Base-by-base conservation (phyloP, 2,888 invertebrate species). In the Apantesis nais region DNA sequence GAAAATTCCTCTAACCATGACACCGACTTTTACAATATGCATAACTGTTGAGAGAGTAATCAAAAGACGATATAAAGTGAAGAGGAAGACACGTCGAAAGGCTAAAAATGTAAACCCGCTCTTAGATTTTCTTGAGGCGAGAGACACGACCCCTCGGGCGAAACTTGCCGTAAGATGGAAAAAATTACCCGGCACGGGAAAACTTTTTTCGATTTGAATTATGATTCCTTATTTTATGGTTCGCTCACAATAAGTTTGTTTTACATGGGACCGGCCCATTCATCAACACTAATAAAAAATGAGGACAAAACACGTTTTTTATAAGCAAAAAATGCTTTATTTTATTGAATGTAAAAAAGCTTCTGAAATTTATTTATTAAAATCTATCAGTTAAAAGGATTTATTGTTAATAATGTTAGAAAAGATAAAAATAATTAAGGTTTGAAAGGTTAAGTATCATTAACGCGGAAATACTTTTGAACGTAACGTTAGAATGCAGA, bases 121-220 rank as follows among this genome's bases (percentile, higher is more conserved):
- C 92, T 90, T 91, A 92, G 94, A 93, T 92, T 94, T 93, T 88
- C 90, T 90, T 86, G 85, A 90, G 89, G 89, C 89, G 88, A 85
- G 89, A 90, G 84, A 86, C 87, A 85, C 92, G 92, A 93, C 92
- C 92, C 92, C 92, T 92, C 92, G 81, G 89, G 91, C 89, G 78
- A 91, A 93, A 93, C 90, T 94, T 92, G 89, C 90, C 86, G 86
- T 93, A 93, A 94, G 94, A 94, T 94, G 94, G 93, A 90, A 94
- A 94, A 95, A 94, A 94, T 94, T 95, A 94, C 94, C 88, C 88
- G 85, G 90, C 87, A 86, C 86, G 89, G 88, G 82, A 86, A 92
- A 95, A 95, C 90, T 95, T 95, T 95, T 94, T 94, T 93, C 93
- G 92, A 94, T 95, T 94, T 93, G 94, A 95, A 94, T 94, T 95